phyloP scores from a whole-genome alignment of 2,888 invertebrate genomes.

The Mechanitis messenoides region DNA sequence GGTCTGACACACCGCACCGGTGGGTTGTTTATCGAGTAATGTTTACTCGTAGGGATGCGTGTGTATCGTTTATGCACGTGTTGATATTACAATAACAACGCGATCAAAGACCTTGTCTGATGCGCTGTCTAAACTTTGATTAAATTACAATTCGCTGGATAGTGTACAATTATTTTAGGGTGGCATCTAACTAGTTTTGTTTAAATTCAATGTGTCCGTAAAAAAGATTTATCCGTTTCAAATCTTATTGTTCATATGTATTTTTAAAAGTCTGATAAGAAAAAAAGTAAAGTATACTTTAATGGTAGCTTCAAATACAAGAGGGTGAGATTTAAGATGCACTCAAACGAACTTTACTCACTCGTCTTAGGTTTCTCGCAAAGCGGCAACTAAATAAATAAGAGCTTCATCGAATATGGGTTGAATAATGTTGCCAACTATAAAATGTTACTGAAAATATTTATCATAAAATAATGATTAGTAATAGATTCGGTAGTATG shows the following conservation, averaged over 20 bases:
- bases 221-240: not conserved
- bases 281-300: slow-evolving; percentile 23
- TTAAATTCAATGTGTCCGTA: not conserved
- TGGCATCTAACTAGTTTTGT: slow-evolving; percentile 12
- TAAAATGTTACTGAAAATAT: slow-evolving; percentile 10
- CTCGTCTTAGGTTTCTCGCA: slow-evolving; percentile 30
- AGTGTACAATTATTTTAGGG: slow-evolving; percentile 29
- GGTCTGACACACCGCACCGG: slow-evolving; percentile 32
- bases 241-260: slow-evolving; percentile 4
- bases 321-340: slow-evolving; percentile 27
- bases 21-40: slow-evolving; percentile 38
- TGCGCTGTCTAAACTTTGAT: slow-evolving; percentile 35
- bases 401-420: slow-evolving; percentile 58
- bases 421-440: slow-evolving; percentile 24
- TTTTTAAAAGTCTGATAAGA: slow-evolving; percentile 13
- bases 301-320: slow-evolving; percentile 25
- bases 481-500: too few species aligned
- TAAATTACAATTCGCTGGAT: slow-evolving; percentile 43
- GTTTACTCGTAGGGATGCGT: slow-evolving; percentile 26
- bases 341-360: slow-evolving; percentile 27
- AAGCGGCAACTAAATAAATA: slow-evolving; percentile 46
- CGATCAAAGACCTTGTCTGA: slow-evolving; percentile 59
- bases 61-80: slow-evolving; percentile 41
- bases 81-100: slow-evolving; percentile 56
- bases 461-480: too few species aligned